Evolutionary conservation across 2,888 invertebrate genomes (phyloP), one percentile per base, ranked within the genome.

Genomic region (Leucophora obtusa): DNA sequence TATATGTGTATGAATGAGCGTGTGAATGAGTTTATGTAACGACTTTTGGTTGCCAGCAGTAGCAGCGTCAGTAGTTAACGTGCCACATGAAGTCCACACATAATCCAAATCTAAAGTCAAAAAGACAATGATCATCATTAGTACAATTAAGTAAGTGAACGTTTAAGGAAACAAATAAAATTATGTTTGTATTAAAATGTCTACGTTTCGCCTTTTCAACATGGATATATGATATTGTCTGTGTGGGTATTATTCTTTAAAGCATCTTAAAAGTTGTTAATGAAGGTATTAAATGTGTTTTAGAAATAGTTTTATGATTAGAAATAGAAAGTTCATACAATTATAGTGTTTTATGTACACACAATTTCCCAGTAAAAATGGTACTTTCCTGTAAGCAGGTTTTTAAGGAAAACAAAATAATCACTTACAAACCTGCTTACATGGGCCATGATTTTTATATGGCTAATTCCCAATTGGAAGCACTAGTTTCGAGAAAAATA

Each of bases 91-190:
- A 83, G 83, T 79, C 83, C 81, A 84, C 82, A 86, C 81, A 85
- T 83, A 84, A 84, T 84, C 84, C 83, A 83, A 85, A 85, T 83
- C 84, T 82, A 83, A 84, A 86, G 84, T 85, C 86, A 87, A 86
- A 85, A 85, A 65, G 83, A 84, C 84, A 84, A 84, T 85, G 85
- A 86, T 86, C 84, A 79, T 80, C 73, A 79, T 79, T 70, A 70
- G 70, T 54, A 65, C 58, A 69, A 72, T 76, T 76, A 75, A 63
- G 68, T 80, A 53, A 65, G 54, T 72, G 63, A 76, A 59, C 63
- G 65, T 56, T 50, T 56, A 35, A 68, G 62, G 66, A 72, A 51
- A 28, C 65, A n/a, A 78, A 78, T 68, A 60, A 60, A 54, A 38
- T 21, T 54, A 35, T 21, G 35, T 35, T 35, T 35, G 35, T 43